Conservation (phyloP, 2,888 invertebrate species). For the Falcaria lacertinaria region DNA sequence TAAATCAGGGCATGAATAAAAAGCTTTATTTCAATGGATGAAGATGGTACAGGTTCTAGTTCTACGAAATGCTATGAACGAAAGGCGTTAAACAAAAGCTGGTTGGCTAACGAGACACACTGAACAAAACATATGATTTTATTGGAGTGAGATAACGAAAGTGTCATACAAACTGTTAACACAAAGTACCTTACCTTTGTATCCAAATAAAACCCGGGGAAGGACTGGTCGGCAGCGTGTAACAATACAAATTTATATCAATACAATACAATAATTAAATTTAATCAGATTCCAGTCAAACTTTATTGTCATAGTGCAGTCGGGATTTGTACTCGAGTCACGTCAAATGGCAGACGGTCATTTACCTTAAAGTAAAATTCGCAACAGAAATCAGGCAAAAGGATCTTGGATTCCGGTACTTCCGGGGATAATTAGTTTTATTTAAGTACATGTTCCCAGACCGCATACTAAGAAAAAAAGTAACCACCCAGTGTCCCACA, state of each 20-base stretch:
- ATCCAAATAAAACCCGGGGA: slow-evolving; percentile 74
- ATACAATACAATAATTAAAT: too few relatives aligned
- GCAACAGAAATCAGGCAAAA: too few relatives aligned
- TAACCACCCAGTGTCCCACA: too few relatives aligned
- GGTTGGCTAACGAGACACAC: neutral
- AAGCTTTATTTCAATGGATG: slow-evolving; percentile 32
- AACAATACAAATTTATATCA: slow-evolving; percentile 46
- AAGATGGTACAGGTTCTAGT: slow-evolving; percentile 16
- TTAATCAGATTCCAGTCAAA: neutral
- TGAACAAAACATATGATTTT: neutral
- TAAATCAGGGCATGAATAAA: slow-evolving; percentile 26
- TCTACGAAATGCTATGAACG: slow-evolving; percentile 3
- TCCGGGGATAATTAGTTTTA: too few relatives aligned
- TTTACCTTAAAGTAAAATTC: too few relatives aligned
- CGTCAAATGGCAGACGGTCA: too few relatives aligned
- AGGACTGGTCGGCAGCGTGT: slow-evolving; percentile 69
- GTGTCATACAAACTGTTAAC: neutral
- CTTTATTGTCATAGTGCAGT: neutral
- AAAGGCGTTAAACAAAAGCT: slow-evolving; percentile 2
- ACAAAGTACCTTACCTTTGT: slow-evolving; percentile 56
- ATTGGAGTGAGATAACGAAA: neutral
- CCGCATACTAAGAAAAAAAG: too few relatives aligned
- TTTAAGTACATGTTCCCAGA: too few relatives aligned
- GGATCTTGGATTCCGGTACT: too few relatives aligned
- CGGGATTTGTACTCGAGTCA: too few relatives aligned